A percentile compares a stretch with the other conserved stretches of the same genome.
These are phyloP conservation scores for Apeira syringaria DNA, from an alignment of 2,888 invertebrate genomes.

Conservation along the genomic window DNA sequence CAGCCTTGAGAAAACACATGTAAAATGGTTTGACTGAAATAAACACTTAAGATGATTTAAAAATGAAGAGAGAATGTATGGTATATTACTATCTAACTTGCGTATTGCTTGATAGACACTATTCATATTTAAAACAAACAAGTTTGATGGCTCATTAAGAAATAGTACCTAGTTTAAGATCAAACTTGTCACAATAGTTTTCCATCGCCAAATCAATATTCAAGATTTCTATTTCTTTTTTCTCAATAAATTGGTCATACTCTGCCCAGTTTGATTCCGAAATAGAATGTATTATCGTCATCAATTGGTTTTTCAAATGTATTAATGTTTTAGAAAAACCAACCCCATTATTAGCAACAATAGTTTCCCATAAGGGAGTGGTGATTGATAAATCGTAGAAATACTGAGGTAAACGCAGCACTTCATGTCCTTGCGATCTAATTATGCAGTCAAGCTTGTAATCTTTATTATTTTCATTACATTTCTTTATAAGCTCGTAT, in stretches of 20 bases:
- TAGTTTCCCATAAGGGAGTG: slow-evolving; percentile 45
- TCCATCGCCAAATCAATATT: slow-evolving; percentile 40
- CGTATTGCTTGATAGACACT: too few species aligned
- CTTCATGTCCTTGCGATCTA: slow-evolving; percentile 49
- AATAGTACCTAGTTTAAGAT: slow-evolving; percentile 5
- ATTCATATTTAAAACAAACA: too few species aligned
- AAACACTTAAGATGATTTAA: too few species aligned
- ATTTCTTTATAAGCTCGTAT: slow-evolving; percentile 47
- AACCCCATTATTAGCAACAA: slow-evolving; percentile 14
- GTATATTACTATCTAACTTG: too few species aligned
- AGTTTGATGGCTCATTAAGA: too few species aligned
- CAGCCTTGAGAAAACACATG: too few species aligned
- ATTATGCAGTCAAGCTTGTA: slow-evolving; percentile 45
- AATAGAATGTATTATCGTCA: slow-evolving; percentile 6
- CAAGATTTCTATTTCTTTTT: slow-evolving; percentile 39
- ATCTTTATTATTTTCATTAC: slow-evolving; percentile 22
- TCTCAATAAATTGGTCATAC: slow-evolving; percentile 28
- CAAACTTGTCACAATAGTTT: slow-evolving; percentile 29
- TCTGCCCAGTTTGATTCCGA: slow-evolving; percentile 4
- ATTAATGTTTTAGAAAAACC: background rate
- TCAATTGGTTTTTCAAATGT: slow-evolving; percentile 9
- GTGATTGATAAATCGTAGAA: slow-evolving; percentile 48
- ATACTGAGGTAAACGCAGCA: slow-evolving; percentile 47
- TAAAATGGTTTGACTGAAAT: too few species aligned
- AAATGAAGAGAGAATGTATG: too few species aligned